Conservation (phyloP, 1,140 invertebrate genomes). For the Gonioctena quinquepunctata region DNA sequence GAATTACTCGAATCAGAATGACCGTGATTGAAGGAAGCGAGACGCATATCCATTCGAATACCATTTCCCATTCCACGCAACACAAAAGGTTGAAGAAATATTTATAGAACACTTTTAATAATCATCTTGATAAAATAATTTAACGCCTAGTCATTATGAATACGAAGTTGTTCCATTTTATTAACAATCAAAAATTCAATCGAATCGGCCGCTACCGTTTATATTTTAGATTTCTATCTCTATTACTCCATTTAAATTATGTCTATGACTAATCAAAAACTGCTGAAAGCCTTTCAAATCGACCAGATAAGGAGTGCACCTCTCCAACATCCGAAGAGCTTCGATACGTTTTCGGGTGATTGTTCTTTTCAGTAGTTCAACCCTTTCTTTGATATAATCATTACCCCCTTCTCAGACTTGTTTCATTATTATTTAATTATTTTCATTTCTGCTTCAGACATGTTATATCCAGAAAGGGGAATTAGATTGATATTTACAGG, state of each 20-base stretch:
- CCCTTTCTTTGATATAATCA: constrained; percentile 57
- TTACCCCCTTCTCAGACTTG: constrained; percentile 52
- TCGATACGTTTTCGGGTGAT: constrained; percentile 15
- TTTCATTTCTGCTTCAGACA: constrained; percentile 56
- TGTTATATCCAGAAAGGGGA: constrained; percentile 37
- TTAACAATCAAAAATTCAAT: constrained; percentile 47
- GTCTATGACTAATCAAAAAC: constrained; percentile 55
- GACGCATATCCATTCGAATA: neutral
- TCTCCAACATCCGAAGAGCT: neutral
- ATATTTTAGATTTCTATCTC: constrained; percentile 50
- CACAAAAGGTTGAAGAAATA: neutral
- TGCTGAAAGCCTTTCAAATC: constrained; percentile 44
- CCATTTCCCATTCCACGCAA: neutral
- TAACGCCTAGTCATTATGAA: constrained; percentile 48
- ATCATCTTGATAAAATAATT: constrained; percentile 34
- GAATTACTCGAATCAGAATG: no score
- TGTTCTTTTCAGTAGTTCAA: constrained; percentile 51
- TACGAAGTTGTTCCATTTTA: constrained; percentile 46
- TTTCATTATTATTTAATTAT: constrained; percentile 59
- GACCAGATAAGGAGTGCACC: constrained; percentile 2
- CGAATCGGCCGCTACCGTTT: constrained; percentile 47
- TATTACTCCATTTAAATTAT: constrained; percentile 53
- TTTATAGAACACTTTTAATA: constrained; percentile 21
- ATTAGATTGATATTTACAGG: constrained; percentile 31
- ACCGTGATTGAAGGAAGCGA: neutral